Evolutionary conservation across 2,113 vertebrate genomes (phyloP).

Genomic region (Oreochromis spilurus): DNA sequence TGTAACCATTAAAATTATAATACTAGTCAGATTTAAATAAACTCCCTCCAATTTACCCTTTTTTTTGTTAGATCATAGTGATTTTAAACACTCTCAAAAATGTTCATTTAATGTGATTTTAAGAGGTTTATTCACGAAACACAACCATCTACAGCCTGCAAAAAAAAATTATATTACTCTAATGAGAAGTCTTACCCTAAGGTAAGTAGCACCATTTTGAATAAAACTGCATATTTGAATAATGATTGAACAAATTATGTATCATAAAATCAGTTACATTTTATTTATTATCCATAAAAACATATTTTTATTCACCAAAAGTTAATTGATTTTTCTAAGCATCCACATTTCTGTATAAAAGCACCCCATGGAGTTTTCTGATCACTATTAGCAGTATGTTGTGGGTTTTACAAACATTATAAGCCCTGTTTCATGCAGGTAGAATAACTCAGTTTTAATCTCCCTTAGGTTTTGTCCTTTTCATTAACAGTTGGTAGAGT

Average conservation of each 20-base stretch:
- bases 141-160: not conserved
- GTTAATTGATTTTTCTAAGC: too few species aligned
- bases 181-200: conserved; percentile 2
- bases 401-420: not conserved
- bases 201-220: conserved; percentile 50
- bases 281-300: not conserved
- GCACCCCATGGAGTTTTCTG: not conserved
- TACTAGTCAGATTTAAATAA: not conserved
- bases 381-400: not conserved
- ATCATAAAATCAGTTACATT: not conserved
- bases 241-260: not conserved
- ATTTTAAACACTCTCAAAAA: not conserved
- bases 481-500: not conserved
- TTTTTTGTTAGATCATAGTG: not conserved
- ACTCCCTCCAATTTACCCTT: rapidly evolving
- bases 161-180: not conserved
- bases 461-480: not conserved
- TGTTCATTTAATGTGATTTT: not conserved
- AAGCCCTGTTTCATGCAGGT: not conserved
- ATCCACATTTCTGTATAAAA: not conserved
- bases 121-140: not conserved
- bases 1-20: not conserved
- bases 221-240: not conserved
- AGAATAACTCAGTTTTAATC: not conserved
- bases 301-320: not conserved